These are phyloP conservation scores for Dynastes tityus DNA, from an alignment of 2,888 invertebrate species.

Conservation along the genomic window DNA sequence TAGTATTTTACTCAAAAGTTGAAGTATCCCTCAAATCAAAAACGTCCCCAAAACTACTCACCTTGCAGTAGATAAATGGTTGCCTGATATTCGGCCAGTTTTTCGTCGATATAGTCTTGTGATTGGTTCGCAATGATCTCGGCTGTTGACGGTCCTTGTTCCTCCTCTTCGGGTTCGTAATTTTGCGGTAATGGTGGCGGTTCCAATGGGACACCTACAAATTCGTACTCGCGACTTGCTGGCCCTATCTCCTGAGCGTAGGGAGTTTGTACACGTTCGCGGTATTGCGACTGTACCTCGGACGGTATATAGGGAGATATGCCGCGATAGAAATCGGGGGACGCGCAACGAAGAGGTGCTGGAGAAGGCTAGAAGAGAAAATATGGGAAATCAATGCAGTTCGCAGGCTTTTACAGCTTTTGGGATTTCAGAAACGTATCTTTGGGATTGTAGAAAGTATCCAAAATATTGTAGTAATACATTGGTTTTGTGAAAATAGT, in stretches of 20 bases:
- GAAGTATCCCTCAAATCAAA: neutral
- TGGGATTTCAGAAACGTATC: too few species aligned
- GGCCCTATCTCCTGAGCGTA: slow-evolving; percentile 69
- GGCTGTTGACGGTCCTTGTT: slow-evolving; percentile 88
- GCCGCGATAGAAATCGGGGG: slow-evolving; percentile 65
- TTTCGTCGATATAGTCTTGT: slow-evolving; percentile 95
- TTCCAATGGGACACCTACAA: slow-evolving; percentile 84
- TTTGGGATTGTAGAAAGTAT: neutral
- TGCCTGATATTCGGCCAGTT: slow-evolving; percentile 93
- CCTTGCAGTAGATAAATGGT: slow-evolving; percentile 93
- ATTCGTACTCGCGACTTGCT: slow-evolving; percentile 77
- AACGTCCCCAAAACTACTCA: slow-evolving; percentile 68
- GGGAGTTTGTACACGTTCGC: slow-evolving; percentile 61
- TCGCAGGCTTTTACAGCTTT: too few species aligned
- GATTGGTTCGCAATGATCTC: slow-evolving; percentile 95
- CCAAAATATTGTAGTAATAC: neutral
- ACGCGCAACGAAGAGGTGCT: slow-evolving; percentile 72
- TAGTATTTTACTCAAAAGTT: too few species aligned
- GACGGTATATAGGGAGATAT: slow-evolving; percentile 59
- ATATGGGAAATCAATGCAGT: neutral
- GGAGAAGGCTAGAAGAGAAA: slow-evolving; percentile 71
- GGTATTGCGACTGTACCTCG: slow-evolving; percentile 58
- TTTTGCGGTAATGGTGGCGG: slow-evolving; percentile 72
- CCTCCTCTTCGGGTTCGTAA: slow-evolving; percentile 77
- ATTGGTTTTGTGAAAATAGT: too few species aligned